phyloP scores from a whole-genome alignment of 2,113 vertebrate species.

The Anseranas semipalmata region DNA sequence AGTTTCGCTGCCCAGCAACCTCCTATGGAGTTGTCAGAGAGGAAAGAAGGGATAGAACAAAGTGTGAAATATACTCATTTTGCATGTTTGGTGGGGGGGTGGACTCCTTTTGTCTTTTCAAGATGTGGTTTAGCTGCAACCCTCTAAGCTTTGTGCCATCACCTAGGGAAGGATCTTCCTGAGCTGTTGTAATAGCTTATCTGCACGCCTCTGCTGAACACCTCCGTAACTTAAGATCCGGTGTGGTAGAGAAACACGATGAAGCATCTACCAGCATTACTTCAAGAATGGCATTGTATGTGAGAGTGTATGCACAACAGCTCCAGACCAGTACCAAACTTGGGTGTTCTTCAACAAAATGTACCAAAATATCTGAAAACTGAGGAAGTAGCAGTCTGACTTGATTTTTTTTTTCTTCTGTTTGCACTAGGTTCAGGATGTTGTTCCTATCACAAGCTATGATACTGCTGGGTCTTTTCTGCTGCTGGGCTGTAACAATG shows the following conservation, averaged over 20 bases:
- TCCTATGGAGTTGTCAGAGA: background rate
- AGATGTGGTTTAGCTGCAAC: background rate
- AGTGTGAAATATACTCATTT: background rate
- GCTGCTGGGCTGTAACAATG: constrained; percentile 94
- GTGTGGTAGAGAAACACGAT: background rate
- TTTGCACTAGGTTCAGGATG: constrained; percentile 90
- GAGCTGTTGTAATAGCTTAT: background rate
- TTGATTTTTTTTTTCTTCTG: background rate
- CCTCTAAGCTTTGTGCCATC: background rate
- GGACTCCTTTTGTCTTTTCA: background rate
- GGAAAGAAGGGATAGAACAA: background rate
- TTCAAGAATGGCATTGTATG: background rate
- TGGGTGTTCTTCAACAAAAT: background rate
- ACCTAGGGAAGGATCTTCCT: background rate
- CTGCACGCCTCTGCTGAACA: background rate
- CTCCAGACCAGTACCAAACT: background rate
- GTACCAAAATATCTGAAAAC: background rate
- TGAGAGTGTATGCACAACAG: fast-evolving
- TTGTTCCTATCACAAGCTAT: constrained; percentile 94
- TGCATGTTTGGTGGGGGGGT: background rate
- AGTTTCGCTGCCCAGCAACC: background rate
- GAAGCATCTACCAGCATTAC: background rate
- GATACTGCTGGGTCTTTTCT: constrained; percentile 97
- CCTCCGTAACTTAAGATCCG: background rate
- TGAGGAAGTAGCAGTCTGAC: background rate